phyloP scores from a whole-genome alignment of 2,888 invertebrate genomes.

The Orthonevra nobilis region DNA sequence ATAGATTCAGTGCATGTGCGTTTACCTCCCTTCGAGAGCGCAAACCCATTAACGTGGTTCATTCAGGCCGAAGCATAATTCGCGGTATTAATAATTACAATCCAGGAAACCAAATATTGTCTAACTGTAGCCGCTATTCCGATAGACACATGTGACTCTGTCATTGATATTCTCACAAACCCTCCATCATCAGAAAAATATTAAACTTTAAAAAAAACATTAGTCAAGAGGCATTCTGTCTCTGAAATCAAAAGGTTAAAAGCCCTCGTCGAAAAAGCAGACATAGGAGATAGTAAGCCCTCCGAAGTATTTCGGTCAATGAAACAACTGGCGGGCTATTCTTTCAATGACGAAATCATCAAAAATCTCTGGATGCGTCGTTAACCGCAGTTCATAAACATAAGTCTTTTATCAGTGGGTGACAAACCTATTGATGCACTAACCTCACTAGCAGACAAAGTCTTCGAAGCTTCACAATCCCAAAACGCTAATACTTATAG shows the following conservation, averaged over 20 bases:
- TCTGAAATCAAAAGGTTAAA: neutral
- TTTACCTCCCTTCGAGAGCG: too few relatives aligned
- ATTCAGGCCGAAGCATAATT: slow-evolving; percentile 1
- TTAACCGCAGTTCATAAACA: neutral
- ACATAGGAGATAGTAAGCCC: slow-evolving; percentile 4
- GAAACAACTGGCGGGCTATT: neutral
- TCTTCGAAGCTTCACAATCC: neutral
- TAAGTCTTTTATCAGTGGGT: neutral
- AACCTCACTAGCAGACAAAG: neutral
- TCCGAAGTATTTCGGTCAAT: neutral
- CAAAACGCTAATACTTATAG: neutral
- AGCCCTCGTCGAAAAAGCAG: neutral
- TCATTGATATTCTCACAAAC: neutral
- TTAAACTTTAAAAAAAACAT: neutral
- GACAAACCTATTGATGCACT: neutral
- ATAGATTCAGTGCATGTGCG: too few relatives aligned
- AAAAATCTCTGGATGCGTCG: slow-evolving; percentile 7
- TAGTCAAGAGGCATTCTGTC: neutral
- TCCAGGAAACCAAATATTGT: neutral
- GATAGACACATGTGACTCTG: neutral
- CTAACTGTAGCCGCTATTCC: neutral
- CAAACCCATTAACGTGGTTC: neutral
- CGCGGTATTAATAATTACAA: neutral
- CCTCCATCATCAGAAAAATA: neutral
- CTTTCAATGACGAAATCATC: neutral